These are phyloP conservation scores for Apogon talboti DNA, from an alignment of 2,797 vertebrate genomes.

Conservation along the genomic window DNA sequence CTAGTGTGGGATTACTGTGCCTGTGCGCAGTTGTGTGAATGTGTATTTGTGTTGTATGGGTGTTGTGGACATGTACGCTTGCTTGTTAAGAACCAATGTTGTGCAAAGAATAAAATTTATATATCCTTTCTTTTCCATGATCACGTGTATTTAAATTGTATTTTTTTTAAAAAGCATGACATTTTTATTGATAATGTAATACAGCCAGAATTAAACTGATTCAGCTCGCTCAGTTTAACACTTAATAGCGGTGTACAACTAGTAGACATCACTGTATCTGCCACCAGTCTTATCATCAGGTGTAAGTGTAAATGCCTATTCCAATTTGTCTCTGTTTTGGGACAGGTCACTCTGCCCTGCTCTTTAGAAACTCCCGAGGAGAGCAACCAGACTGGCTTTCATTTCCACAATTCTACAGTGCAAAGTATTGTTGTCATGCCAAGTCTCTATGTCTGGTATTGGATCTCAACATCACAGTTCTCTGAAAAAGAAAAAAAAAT, in stretches of 20 bases:
- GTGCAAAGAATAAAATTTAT: conserved; percentile 37
- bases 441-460: conserved; percentile 20
- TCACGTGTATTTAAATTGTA: conserved; percentile 6
- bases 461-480: conserved; percentile 49
- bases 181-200: conserved; percentile 9
- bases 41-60: conserved; percentile 31
- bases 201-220: conserved; percentile 27
- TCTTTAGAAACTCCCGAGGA: conserved; percentile 22
- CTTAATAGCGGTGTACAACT: not conserved
- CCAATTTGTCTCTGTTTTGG: conserved; percentile 49
- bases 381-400: conserved; percentile 45
- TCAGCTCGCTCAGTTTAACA: conserved; percentile 9
- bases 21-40: conserved; percentile 25
- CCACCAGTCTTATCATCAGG: not conserved
- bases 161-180: not conserved
- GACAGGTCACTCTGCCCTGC: conserved; percentile 49
- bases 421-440: conserved; percentile 36
- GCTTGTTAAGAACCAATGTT: conserved; percentile 53
- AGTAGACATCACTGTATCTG: conserved; percentile 23
- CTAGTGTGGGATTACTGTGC: conserved; percentile 79
- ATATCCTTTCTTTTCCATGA: conserved; percentile 21
- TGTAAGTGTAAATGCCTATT: conserved; percentile 8
- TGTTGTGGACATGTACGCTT: conserved; percentile 27
- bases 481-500: conserved; percentile 29
- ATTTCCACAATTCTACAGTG: conserved; percentile 40